These are phyloP conservation scores for Drosophila paramelanica DNA, from an alignment of 2,888 invertebrate species.

Conservation along the genomic window DNA sequence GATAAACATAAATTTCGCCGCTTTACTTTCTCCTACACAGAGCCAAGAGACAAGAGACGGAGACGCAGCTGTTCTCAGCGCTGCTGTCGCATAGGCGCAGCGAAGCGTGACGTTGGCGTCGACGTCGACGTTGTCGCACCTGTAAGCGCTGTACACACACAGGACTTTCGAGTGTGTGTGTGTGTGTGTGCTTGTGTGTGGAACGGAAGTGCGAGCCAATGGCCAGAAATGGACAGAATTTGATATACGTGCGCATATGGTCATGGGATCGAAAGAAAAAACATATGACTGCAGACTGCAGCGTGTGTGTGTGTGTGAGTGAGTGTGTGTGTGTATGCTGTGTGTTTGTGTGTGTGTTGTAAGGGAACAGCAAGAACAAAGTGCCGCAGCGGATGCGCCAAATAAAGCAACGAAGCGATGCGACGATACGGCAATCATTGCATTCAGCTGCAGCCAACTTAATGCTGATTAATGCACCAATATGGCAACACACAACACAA, in stretches of 20 bases:
- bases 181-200: slow-evolving; percentile 6
- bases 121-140: slow-evolving; percentile 37
- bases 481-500: slow-evolving; percentile 32
- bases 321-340: slow-evolving; percentile 9
- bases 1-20: slow-evolving; percentile 77
- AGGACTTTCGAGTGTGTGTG: slow-evolving; percentile 28
- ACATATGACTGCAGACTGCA: slow-evolving; percentile 30
- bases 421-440: slow-evolving; percentile 42
- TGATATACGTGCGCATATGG: slow-evolving; percentile 59
- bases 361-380: slow-evolving; percentile 42
- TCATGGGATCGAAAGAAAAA: slow-evolving; percentile 40
- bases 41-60: slow-evolving; percentile 12
- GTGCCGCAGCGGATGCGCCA: slow-evolving; percentile 71
- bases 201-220: slow-evolving; percentile 76
- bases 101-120: slow-evolving; percentile 31
- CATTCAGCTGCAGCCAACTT: slow-evolving; percentile 43
- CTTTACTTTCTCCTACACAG: slow-evolving; percentile 63
- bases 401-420: slow-evolving; percentile 57
- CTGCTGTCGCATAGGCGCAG: slow-evolving; percentile 27
- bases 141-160: slow-evolving; percentile 44
- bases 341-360: background rate
- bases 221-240: slow-evolving; percentile 70
- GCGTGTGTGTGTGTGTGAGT: background rate
- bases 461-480: slow-evolving; percentile 50
- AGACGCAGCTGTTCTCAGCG: slow-evolving; percentile 58